Evolutionary conservation across 2,797 vertebrate genomes (phyloP).

Genomic region (Takifugu rubripes): DNA sequence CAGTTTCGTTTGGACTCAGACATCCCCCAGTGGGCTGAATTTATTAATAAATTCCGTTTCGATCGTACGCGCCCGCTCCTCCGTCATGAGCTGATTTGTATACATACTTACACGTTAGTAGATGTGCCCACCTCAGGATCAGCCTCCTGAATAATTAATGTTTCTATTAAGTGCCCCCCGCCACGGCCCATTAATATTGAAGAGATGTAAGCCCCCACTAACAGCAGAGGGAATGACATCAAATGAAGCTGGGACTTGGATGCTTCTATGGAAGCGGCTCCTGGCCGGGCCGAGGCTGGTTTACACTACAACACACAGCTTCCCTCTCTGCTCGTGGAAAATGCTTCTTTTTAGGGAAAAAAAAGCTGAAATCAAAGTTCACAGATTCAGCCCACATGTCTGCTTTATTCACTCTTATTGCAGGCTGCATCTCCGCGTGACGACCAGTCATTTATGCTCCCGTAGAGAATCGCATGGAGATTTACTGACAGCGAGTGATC

Average conservation of each 20-base stretch:
- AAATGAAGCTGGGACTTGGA: constrained; percentile 71
- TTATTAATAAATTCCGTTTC: constrained; percentile 67
- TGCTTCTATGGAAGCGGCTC: constrained; percentile 56
- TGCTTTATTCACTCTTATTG: constrained; percentile 15
- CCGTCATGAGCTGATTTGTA: constrained; percentile 75
- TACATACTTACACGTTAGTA: constrained; percentile 77
- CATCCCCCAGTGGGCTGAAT: constrained; percentile 56
- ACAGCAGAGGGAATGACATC: constrained; percentile 72
- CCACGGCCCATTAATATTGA: constrained; percentile 76
- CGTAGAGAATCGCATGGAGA: constrained; percentile 68
- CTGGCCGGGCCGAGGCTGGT: constrained; percentile 47
- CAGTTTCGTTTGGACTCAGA: constrained; percentile 61
- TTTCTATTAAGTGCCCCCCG: constrained; percentile 76
- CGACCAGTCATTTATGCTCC: constrained; percentile 65
- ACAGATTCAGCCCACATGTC: background rate
- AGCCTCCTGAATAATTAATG: constrained; percentile 77
- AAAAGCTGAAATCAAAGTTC: no score
- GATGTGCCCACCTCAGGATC: constrained; percentile 68
- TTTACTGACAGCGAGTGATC: constrained; percentile 67
- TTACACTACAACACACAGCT: constrained; percentile 31
- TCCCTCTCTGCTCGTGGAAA: constrained; percentile 7
- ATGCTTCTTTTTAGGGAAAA: background rate
- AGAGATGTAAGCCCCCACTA: constrained; percentile 70
- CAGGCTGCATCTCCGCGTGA: constrained; percentile 37
- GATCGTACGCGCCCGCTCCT: constrained; percentile 62